Evolutionary conservation across 2,113 vertebrate genomes (phyloP).

Genomic region (Carettochelys insculpta): DNA sequence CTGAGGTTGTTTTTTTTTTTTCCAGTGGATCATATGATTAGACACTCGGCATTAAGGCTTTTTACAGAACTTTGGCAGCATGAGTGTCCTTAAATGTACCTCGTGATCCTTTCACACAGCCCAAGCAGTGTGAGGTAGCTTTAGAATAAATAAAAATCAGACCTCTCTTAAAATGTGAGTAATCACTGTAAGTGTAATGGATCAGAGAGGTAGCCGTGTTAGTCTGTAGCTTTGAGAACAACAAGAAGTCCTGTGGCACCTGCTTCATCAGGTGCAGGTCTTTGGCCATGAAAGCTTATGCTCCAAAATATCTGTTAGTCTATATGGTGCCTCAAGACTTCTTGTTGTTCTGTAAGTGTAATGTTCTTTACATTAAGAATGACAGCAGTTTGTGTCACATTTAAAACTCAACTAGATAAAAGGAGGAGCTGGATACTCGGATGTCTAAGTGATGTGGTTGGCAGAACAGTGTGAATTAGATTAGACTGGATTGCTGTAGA

Average conservation of each 20-base stretch:
- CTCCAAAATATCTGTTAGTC: no score
- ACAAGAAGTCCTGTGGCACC: no score
- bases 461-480: not conserved
- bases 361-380: not conserved
- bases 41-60: not conserved
- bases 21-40: not conserved
- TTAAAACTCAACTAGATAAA: not conserved
- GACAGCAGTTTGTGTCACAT: not conserved
- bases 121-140: not conserved
- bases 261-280: no score
- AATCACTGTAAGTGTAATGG: not conserved
- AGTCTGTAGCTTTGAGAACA: no score
- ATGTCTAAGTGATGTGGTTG: fast-evolving
- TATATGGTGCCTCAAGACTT: no score
- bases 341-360: not conserved
- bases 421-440: not conserved
- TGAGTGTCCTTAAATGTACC: not conserved
- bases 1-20: not conserved
- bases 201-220: no score
- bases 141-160: not conserved
- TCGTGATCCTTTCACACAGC: not conserved
- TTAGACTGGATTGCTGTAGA: not conserved
- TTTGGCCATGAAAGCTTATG: no score
- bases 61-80: not conserved
- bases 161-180: constrained; percentile 1